Conservation (phyloP, 1,140 invertebrate genomes). For the Drosophila repletoides region DNA sequence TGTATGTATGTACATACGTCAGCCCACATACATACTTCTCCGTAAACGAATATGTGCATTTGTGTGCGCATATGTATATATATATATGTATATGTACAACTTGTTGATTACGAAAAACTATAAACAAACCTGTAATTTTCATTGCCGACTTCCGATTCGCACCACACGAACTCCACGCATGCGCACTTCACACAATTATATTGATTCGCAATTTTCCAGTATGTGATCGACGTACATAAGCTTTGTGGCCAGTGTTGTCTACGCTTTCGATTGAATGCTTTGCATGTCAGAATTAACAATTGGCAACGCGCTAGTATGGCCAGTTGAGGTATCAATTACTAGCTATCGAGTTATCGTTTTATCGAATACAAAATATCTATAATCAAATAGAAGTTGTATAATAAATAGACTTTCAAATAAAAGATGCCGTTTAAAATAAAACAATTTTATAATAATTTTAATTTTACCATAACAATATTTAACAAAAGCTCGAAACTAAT, state of each 20-base stretch:
- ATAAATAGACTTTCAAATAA: too few species aligned
- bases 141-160: too few species aligned
- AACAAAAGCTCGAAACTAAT: too few species aligned
- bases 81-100: not conserved
- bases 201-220: conserved; percentile 41
- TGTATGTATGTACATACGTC: conserved; percentile 15
- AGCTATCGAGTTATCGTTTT: not conserved
- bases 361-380: too few species aligned
- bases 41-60: not conserved
- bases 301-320: not conserved
- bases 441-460: too few species aligned
- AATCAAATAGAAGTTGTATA: too few species aligned
- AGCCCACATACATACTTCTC: conserved; percentile 32
- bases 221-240: conserved; percentile 23
- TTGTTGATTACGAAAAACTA: conserved; percentile 8
- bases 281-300: conserved; percentile 9
- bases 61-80: not conserved
- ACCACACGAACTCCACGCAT: too few species aligned
- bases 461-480: too few species aligned
- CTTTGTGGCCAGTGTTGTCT: conserved; percentile 12
- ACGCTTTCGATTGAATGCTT: not conserved
- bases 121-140: conserved; percentile 40
- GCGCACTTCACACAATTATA: conserved; percentile 32
- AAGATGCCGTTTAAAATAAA: too few species aligned
- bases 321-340: too few species aligned